Conservation (phyloP, 2,888 invertebrate species). For the Nemapogon koenigi region DNA sequence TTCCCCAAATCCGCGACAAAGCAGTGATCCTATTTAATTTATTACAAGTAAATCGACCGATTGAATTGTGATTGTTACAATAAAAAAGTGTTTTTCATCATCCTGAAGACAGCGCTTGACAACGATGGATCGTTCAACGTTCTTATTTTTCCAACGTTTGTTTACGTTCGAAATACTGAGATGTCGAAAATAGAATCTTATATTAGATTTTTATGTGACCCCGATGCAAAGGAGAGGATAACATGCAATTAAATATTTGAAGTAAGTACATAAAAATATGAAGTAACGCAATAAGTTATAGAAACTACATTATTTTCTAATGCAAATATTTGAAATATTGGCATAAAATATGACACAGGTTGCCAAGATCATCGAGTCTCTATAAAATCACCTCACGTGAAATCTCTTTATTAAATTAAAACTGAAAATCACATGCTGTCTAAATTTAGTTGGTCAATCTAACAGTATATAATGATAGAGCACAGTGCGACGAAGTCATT, state of each 20-base stretch:
- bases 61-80: constrained; percentile 13
- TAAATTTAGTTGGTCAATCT: no score
- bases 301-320: no score
- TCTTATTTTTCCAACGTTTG: constrained; percentile 27
- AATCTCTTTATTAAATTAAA: no score
- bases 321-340: no score
- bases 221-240: constrained; percentile 31
- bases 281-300: no score
- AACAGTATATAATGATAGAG: no score
- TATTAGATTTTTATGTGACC: constrained; percentile 46
- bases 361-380: no score
- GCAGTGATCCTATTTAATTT: no score
- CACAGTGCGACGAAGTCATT: no score
- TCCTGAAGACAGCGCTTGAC: constrained; percentile 16
- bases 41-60: constrained; percentile 7
- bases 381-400: no score
- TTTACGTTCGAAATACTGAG: constrained; percentile 32
- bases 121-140: constrained; percentile 27
- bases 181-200: constrained; percentile 55
- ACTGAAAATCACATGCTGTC: no score
- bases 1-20: constrained; percentile 27
- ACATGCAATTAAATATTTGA: constrained; percentile 3
- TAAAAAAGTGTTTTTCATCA: constrained; percentile 10
- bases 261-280: constrained; percentile 7
- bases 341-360: no score